phyloP scores from a whole-genome alignment of 2,888 invertebrate species.

The Yponomeuta plumbellus region DNA sequence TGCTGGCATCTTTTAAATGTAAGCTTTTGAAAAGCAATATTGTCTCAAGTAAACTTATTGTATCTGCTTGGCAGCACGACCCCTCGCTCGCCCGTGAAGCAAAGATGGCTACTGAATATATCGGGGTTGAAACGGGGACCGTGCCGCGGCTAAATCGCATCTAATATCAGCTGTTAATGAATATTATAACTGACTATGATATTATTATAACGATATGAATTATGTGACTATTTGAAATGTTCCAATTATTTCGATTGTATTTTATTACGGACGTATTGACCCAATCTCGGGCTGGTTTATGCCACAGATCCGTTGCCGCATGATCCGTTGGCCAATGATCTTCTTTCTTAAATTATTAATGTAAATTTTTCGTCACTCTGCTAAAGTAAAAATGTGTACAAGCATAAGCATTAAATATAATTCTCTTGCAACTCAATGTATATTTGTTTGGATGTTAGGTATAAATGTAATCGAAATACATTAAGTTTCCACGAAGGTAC shows the following conservation, averaged over 20 bases:
- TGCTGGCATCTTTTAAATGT: no score
- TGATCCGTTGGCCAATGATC: no score
- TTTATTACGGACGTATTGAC: no score
- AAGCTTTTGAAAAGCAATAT: no score
- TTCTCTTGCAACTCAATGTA: neutral
- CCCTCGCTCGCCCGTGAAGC: no score
- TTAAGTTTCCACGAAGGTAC: neutral
- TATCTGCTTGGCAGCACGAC: no score
- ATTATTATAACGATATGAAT: neutral
- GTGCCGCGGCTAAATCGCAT: no score
- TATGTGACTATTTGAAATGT: neutral
- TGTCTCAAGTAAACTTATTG: no score
- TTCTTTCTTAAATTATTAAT: neutral
- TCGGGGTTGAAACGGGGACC: no score
- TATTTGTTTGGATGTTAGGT: neutral
- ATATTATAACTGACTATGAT: neutral
- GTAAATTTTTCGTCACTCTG: neutral
- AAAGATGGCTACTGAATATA: no score
- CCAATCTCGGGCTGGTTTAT: neutral
- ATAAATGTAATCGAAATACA: neutral
- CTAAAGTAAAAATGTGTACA: neutral
- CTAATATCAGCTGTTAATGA: neutral
- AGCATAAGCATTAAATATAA: neutral
- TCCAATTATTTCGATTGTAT: neutral
- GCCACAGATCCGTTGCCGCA: no score